Conservation (phyloP, 2,113 vertebrate genomes). For the Semicossyphus pulcher region DNA sequence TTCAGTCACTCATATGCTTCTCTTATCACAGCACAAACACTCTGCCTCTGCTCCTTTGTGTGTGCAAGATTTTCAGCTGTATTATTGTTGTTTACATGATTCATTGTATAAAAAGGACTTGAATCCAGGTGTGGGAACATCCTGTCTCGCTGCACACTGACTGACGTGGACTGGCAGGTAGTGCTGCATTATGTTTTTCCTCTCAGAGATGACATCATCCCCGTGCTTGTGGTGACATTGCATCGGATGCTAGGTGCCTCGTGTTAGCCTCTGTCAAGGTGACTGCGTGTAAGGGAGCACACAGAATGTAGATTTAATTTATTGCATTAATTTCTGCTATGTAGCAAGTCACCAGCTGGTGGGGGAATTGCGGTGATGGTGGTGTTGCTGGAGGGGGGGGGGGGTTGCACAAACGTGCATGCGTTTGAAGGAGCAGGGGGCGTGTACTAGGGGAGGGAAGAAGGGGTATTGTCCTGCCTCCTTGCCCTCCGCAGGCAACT, state of each 20-base stretch:
- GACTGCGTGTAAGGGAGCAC: conserved; percentile 38
- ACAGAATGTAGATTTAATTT: conserved; percentile 23
- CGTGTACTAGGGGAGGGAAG: conserved; percentile 68
- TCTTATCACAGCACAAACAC: not conserved
- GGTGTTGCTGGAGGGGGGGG: not conserved
- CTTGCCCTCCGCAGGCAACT: conserved; percentile 76
- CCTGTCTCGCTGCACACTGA: conserved; percentile 1
- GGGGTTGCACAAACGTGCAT: conserved; percentile 51
- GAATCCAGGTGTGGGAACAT: not conserved
- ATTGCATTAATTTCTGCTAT: conserved; percentile 47
- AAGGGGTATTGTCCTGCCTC: conserved; percentile 80
- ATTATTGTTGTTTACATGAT: not conserved
- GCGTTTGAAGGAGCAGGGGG: conserved; percentile 68
- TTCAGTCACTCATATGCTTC: not conserved
- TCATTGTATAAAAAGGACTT: not conserved
- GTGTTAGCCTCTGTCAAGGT: conserved; percentile 55
- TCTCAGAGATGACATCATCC: conserved; percentile 67
- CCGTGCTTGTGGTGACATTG: conserved; percentile 48
- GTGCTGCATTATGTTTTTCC: conserved; percentile 59
- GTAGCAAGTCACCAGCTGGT: conserved; percentile 60
- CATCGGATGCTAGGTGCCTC: not conserved
- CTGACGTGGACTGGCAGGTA: conserved; percentile 36
- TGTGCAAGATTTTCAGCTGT: too few species aligned
- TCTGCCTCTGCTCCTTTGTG: not conserved
- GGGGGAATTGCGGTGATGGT: conserved; percentile 19